These are phyloP conservation scores for Helicoverpa zea DNA, from an alignment of 1,140 invertebrate species.

Conservation along the genomic window DNA sequence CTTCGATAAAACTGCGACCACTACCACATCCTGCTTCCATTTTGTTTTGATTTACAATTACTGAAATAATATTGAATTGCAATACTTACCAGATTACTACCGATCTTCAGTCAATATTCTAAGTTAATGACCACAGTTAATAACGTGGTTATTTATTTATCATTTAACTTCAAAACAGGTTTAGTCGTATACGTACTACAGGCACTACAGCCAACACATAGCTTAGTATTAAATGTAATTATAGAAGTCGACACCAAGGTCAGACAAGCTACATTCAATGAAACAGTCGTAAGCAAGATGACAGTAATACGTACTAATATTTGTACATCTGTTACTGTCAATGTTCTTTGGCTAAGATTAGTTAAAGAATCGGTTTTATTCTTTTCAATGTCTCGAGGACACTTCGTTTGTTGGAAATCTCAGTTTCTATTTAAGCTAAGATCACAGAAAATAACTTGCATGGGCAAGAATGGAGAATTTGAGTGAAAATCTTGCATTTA, in stretches of 20 bases:
- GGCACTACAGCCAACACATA: neutral
- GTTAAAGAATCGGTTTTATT: neutral
- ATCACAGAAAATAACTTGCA: no score
- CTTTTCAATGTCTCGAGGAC: neutral
- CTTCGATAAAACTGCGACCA: neutral
- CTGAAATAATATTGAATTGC: neutral
- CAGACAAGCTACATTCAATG: slow-evolving; percentile 36
- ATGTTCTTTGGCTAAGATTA: slow-evolving; percentile 1
- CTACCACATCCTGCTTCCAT: neutral
- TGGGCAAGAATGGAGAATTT: no score
- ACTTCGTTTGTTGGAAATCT: neutral
- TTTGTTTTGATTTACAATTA: neutral
- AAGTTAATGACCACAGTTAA: neutral
- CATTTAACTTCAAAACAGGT: slow-evolving; percentile 6
- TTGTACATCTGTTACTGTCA: slow-evolving; percentile 37
- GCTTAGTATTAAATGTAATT: slow-evolving; percentile 40
- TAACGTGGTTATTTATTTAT: slow-evolving; percentile 27
- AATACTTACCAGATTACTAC: no score
- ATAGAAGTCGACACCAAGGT: slow-evolving; percentile 32
- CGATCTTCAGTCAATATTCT: neutral
- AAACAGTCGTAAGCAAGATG: slow-evolving; percentile 35
- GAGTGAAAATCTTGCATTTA: no score
- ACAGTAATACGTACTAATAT: slow-evolving; percentile 37
- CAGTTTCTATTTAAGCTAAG: no score
- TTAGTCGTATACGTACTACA: neutral